Conservation (phyloP, 1,140 invertebrate genomes). For the Cydia amplana region DNA sequence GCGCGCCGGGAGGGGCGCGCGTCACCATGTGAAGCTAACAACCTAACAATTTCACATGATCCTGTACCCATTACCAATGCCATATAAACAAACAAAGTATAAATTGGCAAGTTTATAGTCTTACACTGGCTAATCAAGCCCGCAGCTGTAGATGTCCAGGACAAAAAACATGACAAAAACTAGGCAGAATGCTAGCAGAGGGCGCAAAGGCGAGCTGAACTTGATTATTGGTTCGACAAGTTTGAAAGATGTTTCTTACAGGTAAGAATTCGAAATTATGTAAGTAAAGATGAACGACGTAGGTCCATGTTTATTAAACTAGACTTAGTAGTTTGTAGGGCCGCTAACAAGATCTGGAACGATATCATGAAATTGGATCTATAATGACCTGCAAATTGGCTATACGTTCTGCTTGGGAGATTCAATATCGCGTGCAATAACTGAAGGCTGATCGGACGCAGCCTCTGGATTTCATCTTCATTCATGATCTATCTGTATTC, state of each 20-base stretch:
- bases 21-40: conserved; percentile 49
- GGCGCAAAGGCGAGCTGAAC: conserved; percentile 38
- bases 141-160: conserved; percentile 52
- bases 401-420: conserved; percentile 46
- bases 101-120: conserved; percentile 56
- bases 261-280: conserved; percentile 30
- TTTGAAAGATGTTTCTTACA: conserved; percentile 42
- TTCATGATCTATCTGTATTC: conserved; percentile 37
- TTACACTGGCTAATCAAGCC: conserved; percentile 53
- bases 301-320: not conserved
- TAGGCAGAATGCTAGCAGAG: conserved; percentile 40
- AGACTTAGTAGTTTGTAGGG: not conserved
- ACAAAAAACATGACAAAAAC: conserved; percentile 46
- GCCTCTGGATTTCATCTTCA: conserved; percentile 36
- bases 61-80: conserved; percentile 50
- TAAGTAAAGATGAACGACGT: not conserved
- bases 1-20: conserved; percentile 55
- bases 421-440: conserved; percentile 49
- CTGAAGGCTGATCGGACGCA: conserved; percentile 39
- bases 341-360: not conserved
- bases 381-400: conserved; percentile 49
- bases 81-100: conserved; percentile 43
- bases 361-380: conserved; percentile 18
- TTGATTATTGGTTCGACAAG: conserved; percentile 23
- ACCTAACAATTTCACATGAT: conserved; percentile 53